Percentiles rank a stretch among this genome's conserved stretches.
These are phyloP conservation scores for Limnephilus marmoratus DNA, from an alignment of 2,888 invertebrate genomes.

Conservation along the genomic window DNA sequence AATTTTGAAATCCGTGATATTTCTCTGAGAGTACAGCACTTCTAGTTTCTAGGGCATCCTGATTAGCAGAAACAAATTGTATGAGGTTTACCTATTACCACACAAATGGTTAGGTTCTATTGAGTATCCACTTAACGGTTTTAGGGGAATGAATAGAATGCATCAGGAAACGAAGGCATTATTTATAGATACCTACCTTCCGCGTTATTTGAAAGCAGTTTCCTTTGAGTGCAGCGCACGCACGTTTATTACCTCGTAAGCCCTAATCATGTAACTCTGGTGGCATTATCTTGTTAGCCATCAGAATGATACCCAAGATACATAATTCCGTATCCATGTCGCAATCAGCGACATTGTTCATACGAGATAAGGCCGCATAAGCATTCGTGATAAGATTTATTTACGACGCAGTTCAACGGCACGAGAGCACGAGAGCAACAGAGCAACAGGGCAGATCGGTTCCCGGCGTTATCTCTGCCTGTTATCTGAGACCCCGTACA, in stretches of 20 bases:
- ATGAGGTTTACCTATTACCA: background rate
- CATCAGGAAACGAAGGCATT: background rate
- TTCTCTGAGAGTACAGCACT: background rate
- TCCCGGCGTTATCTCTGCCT: conserved; percentile 10
- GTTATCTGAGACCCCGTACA: background rate
- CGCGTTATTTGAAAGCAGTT: background rate
- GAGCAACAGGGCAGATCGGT: conserved; percentile 13
- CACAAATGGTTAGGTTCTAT: background rate
- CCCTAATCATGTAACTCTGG: background rate
- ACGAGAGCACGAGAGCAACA: background rate
- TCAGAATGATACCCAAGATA: conserved; percentile 26
- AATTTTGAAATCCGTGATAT: too few relatives aligned
- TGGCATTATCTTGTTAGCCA: conserved; percentile 16
- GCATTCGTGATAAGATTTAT: conserved; percentile 32
- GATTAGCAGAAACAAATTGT: too few relatives aligned
- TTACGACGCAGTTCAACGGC: conserved; percentile 10
- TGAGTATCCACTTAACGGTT: background rate
- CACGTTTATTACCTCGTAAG: background rate
- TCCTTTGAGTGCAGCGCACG: background rate
- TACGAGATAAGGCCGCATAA: conserved; percentile 35
- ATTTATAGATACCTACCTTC: background rate
- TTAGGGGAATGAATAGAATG: background rate
- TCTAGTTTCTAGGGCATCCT: background rate
- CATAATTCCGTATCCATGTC: conserved; percentile 29
- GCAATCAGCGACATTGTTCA: conserved; percentile 45